Base-by-base conservation (phyloP, 2,113 vertebrate species). In the Sarotherodon lohbergeri region DNA sequence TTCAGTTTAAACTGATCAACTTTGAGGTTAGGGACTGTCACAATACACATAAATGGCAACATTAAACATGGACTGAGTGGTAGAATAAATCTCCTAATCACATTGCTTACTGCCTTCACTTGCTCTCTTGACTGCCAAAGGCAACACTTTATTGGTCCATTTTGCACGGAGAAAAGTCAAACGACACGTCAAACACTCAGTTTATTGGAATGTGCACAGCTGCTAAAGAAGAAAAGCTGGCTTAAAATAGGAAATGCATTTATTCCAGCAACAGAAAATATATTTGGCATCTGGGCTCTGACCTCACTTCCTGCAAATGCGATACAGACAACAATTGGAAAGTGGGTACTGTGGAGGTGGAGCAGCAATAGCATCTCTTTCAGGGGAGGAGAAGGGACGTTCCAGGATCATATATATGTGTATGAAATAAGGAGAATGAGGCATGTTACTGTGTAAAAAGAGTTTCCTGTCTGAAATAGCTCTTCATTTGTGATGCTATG, bases 161-260 rank as follows among this genome's bases (percentile, higher is more conserved):
- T 71, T 1, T 43, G 39, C 8, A 24, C 13, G 0, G 1, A 43
- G n/a, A 9, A 71, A 71, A 71, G 22, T 71, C 66, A 34, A 61
- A 17, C 16, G 29, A 61, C 29, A 17, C 8, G 2, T 61, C 57
- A 2, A 22, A 68, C 36, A 22, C 63, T 68, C 6, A 0, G 13
- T 43, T 71, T 43, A 27, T 71, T 6, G n/a, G 66, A 4, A 24
- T 71, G 66, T 24, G 13, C 39, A 73, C 22, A 27, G 39, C 39
- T 46, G n/a, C 39, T 24, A 6, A 71, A 0, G 8, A 41, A 43
- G 5, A 24, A 5, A 43, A 0, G 1, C 22, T 24, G 66, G 39
- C n/a, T 71, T 71, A 71, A 5, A 4, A 27, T 14, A 71, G 39
- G 22, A 71, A 24, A 71, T 1, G 7, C 66, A 71, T 24, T 27